Evolutionary conservation across 2,888 invertebrate genomes (phyloP), one percentile per base, ranked within the genome.

Genomic region (Morpho achilles): DNA sequence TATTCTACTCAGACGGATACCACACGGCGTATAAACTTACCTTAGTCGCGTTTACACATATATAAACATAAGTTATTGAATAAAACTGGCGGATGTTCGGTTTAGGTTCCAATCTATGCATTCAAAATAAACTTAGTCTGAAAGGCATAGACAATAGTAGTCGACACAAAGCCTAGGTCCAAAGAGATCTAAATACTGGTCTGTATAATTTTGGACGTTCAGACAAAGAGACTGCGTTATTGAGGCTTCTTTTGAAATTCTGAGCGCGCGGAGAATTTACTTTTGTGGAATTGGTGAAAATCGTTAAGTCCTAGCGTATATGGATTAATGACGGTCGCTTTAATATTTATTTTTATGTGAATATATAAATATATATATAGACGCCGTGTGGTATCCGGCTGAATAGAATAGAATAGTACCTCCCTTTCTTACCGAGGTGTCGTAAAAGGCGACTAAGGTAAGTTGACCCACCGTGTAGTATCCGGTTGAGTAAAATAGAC

Each of bases 261-360:
- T 71, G 68, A 63, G 58, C 82, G 79, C 73, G 75, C 76, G 69
- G 73, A 39, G 53, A 41, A 47, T 23, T 40, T 47, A 53, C 78
- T 79, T 83, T 83, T 80, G 77, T 77, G 78, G 70, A 75, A 65
- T 69, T 74, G 72, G 74, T 78, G 79, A 80, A 83, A 86, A 86
- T 84, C 87, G 84, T 86, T 86, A 82, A 75, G 67, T 53, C 67
- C 69, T 68, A 68, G 71, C 75, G 68, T 69, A 65, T 74, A 72
- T 65, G 76, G 74, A 78, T 82, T 84, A 84, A 84, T 84, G 82
- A 84, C 79, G 74, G 72, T 73, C 69, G 77, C 75, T 76, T 75
- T 73, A 75, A 79, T 75, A 78, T 80, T 85, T 84, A 83, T 84
- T 43, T 42, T 42, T 2, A 42, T 42, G 2, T 42, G 7, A 7